Evolutionary conservation across 1,140 invertebrate species (phyloP).

Genomic region (Sminthurides bifidus): DNA sequence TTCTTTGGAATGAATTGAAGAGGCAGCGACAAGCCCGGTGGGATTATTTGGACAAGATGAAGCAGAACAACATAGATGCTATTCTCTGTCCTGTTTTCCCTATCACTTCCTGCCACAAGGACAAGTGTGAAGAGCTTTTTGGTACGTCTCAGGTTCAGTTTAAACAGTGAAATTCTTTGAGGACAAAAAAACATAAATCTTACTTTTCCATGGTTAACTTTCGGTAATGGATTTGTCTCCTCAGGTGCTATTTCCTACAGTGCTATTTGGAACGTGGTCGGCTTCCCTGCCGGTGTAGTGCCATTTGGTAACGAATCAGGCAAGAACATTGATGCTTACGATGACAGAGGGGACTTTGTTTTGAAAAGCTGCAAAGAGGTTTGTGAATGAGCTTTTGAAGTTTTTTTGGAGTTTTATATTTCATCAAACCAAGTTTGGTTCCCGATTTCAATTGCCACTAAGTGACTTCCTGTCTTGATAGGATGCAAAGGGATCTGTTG

Average conservation of each 20-base stretch:
- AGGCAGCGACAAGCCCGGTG: neutral
- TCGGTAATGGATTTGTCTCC: neutral
- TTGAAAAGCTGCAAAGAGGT: conserved; percentile 4
- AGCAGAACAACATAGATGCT: neutral
- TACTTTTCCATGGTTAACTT: neutral
- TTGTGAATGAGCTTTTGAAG: too few species aligned
- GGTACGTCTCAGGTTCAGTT: neutral
- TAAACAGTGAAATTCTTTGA: neutral
- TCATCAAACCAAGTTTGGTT: too few species aligned
- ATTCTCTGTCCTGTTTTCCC: neutral
- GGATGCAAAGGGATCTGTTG: too few species aligned
- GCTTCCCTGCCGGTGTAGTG: conserved; percentile 9
- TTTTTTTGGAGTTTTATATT: too few species aligned
- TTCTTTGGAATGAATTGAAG: neutral
- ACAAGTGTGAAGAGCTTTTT: neutral
- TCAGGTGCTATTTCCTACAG: neutral
- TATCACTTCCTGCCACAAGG: neutral
- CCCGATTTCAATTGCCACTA: too few species aligned
- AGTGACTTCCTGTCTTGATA: too few species aligned
- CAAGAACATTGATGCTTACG: neutral
- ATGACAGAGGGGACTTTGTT: conserved; percentile 11
- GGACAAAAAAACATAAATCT: neutral
- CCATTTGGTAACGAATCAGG: conserved; percentile 10
- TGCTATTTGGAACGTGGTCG: conserved; percentile 7
- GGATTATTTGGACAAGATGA: neutral